Evolutionary conservation across 2,113 vertebrate genomes (phyloP), one percentile per base, ranked within the genome.

Genomic region (Barnardius zonarius): DNA sequence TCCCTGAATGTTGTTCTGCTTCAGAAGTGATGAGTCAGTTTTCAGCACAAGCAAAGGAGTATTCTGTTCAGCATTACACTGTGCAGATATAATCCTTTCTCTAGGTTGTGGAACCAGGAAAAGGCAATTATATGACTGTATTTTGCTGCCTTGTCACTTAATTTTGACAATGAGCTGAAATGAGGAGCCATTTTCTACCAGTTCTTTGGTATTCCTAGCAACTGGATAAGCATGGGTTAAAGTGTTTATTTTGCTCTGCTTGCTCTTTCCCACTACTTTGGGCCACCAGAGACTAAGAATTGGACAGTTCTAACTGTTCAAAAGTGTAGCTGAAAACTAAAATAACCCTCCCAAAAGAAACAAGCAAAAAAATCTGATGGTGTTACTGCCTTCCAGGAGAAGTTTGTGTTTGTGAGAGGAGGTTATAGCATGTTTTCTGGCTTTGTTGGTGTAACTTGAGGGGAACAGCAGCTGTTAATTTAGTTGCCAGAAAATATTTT

Each of bases 11-110:
- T n/a, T 75, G 54, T 64, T 92, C 41, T 74, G 13, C 48, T 62
- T 95, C 55, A 67, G 72, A 92, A 88, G 39, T 74, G 49, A 46
- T 90, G 49, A 90, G 51, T 92, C 83, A 88, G 81, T 80, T 88
- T 91, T 55, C 52, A 86, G 44, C 43, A 59, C 24, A 54, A 74
- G 44, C 28, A n/a, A 77, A 88, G 54, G 44, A 77, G 17, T 69
- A 35, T 86, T 93, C 52, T 68, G 28, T 80, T 88, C 44, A 72
- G 52, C 13, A 16, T 48, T 92, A 37, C 9, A 4, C n/a, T 64
- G 23, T 63, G 57, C 61, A 90, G 46, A 57, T 68, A 91, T 80
- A 73, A 86, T 92, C 49, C 17, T 73, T 86, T 86, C 27, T 61
- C 30, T 74, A 57, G 41, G 14, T 28, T 66, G 59, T 80, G 41